Base-by-base conservation (phyloP, 1,140 invertebrate genomes). In the Telenomus remus region DNA sequence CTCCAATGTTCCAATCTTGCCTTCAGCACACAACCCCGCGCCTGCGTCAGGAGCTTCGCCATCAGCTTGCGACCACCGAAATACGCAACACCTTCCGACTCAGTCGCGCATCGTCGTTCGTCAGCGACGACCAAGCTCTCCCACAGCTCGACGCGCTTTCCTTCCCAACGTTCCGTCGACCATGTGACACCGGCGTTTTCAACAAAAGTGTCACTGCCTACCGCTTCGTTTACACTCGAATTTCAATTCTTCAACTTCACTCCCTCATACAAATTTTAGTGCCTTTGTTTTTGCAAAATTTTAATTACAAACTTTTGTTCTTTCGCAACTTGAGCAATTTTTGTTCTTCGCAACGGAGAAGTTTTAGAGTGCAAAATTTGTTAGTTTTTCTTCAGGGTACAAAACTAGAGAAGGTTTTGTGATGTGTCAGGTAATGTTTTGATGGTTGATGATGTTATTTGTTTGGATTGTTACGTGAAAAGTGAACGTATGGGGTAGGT, bases 81-180 rank as follows among this genome's bases (percentile, higher is more conserved):
- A 81, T 78, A 70, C 78, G 71, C 72, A 73, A 79, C 77, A 70
- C 66, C 73, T 61, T 71, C 50, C 71, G 48, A 56, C 69, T 79
- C 81, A 86, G 84, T 86, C 77, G 83, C 81, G 83, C 78, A 76
- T 73, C 78, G 82, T 81, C 84, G 80, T 78, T 27, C 80, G 72
- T 77, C 80, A 78, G 64, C 79, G 81, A 42, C 59, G 74, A 74
- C 73, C 51, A 73, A 74, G 77, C 56, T 35, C 56, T 35, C 19
- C 19, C 44, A 10, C 15, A 47, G 35, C 10, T 12, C 44, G 33
- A 33, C 50, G 56, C 35, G 55, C 8, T 48, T 51, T 39, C 34
- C 7, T 54, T 27, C 39, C 11, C 34, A 8, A 11, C 2, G n/a
- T 27, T 49, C 19, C 35, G 44, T 12, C n/a, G 34, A 61, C 80